These are phyloP conservation scores for Peromyscus californicus DNA, from an alignment of 2,113 vertebrate genomes.

Conservation along the genomic window DNA sequence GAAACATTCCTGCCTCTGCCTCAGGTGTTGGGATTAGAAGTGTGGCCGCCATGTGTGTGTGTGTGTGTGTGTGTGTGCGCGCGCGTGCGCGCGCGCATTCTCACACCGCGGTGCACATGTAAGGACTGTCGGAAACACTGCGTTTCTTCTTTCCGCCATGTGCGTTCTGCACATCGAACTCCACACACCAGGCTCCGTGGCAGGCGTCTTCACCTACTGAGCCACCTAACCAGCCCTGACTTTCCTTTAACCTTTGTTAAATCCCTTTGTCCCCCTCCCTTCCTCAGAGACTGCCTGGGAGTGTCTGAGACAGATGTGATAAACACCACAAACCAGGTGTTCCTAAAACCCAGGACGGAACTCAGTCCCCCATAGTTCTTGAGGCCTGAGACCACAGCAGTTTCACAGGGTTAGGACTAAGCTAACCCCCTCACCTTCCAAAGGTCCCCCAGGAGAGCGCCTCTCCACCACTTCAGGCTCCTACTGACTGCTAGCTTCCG, in stretches of 20 bases:
- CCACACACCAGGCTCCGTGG: not conserved
- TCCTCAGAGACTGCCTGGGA: not conserved
- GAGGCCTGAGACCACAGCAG: not conserved
- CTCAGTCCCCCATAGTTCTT: too few relatives aligned
- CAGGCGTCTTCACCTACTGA: not conserved
- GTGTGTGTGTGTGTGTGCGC: too few relatives aligned
- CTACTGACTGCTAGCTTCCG: not conserved
- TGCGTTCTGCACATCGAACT: not conserved
- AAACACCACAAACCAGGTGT: not conserved
- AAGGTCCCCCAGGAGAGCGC: too few relatives aligned
- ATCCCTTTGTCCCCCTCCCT: not conserved
- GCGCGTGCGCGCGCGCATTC: too few relatives aligned
- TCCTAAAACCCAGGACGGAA: not conserved
- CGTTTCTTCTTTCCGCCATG: not conserved
- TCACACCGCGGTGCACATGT: not conserved
- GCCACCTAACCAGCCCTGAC: not conserved
- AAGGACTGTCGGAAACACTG: not conserved
- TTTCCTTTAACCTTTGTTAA: not conserved
- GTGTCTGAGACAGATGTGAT: not conserved
- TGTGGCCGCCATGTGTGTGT: not conserved
- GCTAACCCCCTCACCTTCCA: fast-evolving
- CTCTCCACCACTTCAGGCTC: not conserved
- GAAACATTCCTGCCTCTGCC: not conserved
- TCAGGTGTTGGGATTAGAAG: not conserved
- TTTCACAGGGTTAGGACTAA: not conserved